Conservation (phyloP, 2,888 invertebrate species). For the Agrochola circellaris region DNA sequence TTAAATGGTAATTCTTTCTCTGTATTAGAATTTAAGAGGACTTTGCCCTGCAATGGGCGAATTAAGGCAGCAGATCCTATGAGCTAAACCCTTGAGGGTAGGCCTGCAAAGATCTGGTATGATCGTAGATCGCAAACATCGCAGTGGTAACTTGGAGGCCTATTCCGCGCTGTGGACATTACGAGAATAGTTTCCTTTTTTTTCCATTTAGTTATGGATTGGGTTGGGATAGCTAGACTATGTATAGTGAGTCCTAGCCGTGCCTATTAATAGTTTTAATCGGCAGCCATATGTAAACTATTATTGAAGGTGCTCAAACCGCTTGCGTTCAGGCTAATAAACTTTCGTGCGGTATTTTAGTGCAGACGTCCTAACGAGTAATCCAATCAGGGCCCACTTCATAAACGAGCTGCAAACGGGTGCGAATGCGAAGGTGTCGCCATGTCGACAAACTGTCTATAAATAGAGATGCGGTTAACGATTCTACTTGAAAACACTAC, state of each 20-base stretch:
- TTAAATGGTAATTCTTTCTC: not conserved
- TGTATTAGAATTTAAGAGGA: not conserved
- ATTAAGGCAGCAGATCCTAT: not conserved
- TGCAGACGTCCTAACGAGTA: conserved; percentile 59
- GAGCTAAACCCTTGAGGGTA: not conserved
- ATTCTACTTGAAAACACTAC: conserved; percentile 20
- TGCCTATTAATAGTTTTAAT: conserved; percentile 31
- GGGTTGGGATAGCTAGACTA: not conserved
- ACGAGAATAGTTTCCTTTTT: too few relatives aligned
- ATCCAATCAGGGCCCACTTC: conserved; percentile 63
- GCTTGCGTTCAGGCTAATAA: conserved; percentile 56
- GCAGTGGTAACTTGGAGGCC: not conserved
- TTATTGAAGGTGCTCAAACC: conserved; percentile 40
- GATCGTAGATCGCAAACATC: not conserved
- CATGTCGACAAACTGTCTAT: conserved; percentile 37
- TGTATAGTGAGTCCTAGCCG: conserved; percentile 3
- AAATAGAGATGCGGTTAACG: conserved; percentile 40
- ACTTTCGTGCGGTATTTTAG: conserved; percentile 61
- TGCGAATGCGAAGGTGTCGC: conserved; percentile 50
- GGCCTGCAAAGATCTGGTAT: conserved; percentile 14
- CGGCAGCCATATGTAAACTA: conserved; percentile 36
- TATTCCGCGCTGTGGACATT: not conserved
- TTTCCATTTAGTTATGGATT: not conserved
- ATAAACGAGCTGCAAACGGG: conserved; percentile 55
- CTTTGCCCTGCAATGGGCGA: not conserved